Percentiles rank a stretch among this genome's conserved stretches.
Conservation (phyloP, 2,113 vertebrate species). For the Hyaena hyaena region DNA sequence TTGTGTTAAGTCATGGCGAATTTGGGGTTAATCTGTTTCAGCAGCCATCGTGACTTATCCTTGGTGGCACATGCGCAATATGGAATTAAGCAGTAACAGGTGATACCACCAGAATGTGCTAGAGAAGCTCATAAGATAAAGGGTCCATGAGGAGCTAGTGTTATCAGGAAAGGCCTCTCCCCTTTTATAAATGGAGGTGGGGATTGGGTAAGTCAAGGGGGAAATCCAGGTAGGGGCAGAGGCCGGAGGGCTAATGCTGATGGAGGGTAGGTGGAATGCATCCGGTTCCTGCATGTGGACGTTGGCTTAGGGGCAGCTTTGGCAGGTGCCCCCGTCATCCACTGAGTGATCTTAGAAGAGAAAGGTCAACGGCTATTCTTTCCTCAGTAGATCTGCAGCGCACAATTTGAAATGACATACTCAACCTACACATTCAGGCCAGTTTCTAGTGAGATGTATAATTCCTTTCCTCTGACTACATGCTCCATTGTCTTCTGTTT, state of each 20-base stretch:
- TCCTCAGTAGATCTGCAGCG: background rate
- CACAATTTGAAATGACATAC: background rate
- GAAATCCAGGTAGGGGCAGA: background rate
- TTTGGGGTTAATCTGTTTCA: background rate
- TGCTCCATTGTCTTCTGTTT: background rate
- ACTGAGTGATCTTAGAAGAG: background rate
- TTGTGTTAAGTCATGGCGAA: background rate
- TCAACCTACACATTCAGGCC: background rate
- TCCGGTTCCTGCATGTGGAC: background rate
- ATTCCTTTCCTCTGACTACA: constrained; percentile 57
- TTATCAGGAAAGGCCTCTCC: background rate
- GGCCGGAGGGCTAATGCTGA: background rate
- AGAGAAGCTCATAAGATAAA: background rate
- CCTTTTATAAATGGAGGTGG: too few species aligned
- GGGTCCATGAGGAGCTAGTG: background rate
- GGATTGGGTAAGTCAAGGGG: background rate
- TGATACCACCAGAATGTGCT: background rate
- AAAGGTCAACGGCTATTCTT: background rate
- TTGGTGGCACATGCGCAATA: background rate
- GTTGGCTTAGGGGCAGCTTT: background rate
- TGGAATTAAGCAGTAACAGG: background rate
- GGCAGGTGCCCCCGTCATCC: background rate
- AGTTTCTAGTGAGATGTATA: background rate
- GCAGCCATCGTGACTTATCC: background rate
- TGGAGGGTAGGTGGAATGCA: background rate